These are phyloP conservation scores for Phyto melanocephala DNA, from an alignment of 2,888 invertebrate genomes.

Conservation along the genomic window DNA sequence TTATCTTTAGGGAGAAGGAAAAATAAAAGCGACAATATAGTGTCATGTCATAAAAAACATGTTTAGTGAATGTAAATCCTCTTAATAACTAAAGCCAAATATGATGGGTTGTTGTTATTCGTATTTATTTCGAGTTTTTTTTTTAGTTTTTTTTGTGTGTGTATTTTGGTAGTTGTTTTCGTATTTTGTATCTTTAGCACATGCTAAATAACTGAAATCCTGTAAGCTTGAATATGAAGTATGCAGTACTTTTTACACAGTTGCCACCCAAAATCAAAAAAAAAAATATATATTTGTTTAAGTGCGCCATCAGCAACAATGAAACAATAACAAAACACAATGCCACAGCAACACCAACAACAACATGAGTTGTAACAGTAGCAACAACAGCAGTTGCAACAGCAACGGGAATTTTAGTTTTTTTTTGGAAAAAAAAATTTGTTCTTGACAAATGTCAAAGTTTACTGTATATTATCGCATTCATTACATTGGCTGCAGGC, in stretches of 20 bases:
- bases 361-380: not conserved
- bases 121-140: conserved; percentile 12
- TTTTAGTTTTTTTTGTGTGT: not conserved
- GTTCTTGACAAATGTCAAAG: conserved; percentile 65
- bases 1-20: conserved; percentile 30
- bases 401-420: conserved; percentile 5
- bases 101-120: conserved; percentile 38
- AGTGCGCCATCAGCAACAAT: conserved; percentile 58
- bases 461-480: conserved; percentile 64
- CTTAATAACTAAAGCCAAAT: conserved; percentile 50
- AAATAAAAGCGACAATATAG: not conserved
- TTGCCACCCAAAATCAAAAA: conserved; percentile 22
- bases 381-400: conserved; percentile 6
- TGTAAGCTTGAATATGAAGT: conserved; percentile 54
- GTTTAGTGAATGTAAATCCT: conserved; percentile 53
- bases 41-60: conserved; percentile 36
- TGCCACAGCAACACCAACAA: conserved; percentile 32
- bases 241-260: not conserved
- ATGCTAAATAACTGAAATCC: conserved; percentile 59
- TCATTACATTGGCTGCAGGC: conserved; percentile 65
- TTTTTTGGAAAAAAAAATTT: conserved; percentile 31
- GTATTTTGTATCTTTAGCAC: conserved; percentile 32
- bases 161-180: not conserved
- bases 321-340: conserved; percentile 48
- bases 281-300: conserved; percentile 43